Base-by-base conservation (phyloP, 2,888 invertebrate species). In the Chaetoderma sp. region DNA sequence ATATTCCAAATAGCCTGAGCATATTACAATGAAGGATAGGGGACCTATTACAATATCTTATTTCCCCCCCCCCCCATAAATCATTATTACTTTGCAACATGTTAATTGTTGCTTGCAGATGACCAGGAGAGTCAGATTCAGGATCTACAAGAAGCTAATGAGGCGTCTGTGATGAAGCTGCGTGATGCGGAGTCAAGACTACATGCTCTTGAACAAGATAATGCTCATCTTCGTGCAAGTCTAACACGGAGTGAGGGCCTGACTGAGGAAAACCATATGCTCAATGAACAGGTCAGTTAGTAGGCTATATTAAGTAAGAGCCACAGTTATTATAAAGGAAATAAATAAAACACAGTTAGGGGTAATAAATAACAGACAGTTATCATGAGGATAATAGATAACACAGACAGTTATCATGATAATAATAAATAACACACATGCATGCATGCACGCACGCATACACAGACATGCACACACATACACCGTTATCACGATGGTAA, bases 111-210 rank as follows among this genome's bases (percentile, higher is more conserved):
- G 44, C 25, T 64, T 65, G 16, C 73, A 84, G 84, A 69, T 63
- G 84, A 84, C 36, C 72, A 84, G n/a, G 78, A 80, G 50, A 73
- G 79, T 39, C 83, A 83, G 61, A 71, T 84, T n/a, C 76, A 76
- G 57, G 83, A 84, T 59, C 65, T 83, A 32, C 79, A 79, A 25
- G 83, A 83, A 54, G 82, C 78, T 4, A 80, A 79, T 60, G 83
- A 84, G 56, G 64, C 78, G 0, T 74, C 83, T 1, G 71, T 72
- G 1, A 63, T 67, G 2, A 78, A 79, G 52, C 60, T 82, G 28
- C 33, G 49, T 8, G 64, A 61, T 21, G 68, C 75, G 32, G 83
- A 83, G 64, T 72, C 73, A 44, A 70, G 71, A 44, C 64, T 79
- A 4, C 69, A 71, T 30, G 73, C 78, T n/a, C 63, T 82, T 49